These are phyloP conservation scores for human DNA, from an alignment of 2,113 vertebrate genomes.

Conservation along the genomic window GRCh38 chrX:135400501-135401000, in stretches of 20 bases:
- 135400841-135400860: not conserved
- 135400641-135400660: not conserved
- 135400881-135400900: not conserved
- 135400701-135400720: not conserved
- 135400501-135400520: too few relatives aligned
- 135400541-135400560: too few relatives aligned
- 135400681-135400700: not conserved
- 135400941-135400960: not conserved
- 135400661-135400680: not conserved
- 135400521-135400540: too few relatives aligned
- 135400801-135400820: not conserved
- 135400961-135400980: not conserved
- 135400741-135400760: not conserved
- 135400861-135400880: not conserved
- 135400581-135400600: not conserved
- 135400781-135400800: not conserved
- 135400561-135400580: too few relatives aligned
- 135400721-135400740: not conserved
- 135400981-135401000: not conserved
- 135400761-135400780: not conserved
- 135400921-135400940: not conserved
- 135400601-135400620: not conserved
- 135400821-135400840: not conserved
- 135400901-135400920: not conserved
- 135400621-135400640: too few relatives aligned